A percentile compares a stretch with the other conserved stretches of the same genome.
Evolutionary conservation across 2,797 vertebrate genomes (phyloP).

Genomic region (Hyperoplus lanceolatus): DNA sequence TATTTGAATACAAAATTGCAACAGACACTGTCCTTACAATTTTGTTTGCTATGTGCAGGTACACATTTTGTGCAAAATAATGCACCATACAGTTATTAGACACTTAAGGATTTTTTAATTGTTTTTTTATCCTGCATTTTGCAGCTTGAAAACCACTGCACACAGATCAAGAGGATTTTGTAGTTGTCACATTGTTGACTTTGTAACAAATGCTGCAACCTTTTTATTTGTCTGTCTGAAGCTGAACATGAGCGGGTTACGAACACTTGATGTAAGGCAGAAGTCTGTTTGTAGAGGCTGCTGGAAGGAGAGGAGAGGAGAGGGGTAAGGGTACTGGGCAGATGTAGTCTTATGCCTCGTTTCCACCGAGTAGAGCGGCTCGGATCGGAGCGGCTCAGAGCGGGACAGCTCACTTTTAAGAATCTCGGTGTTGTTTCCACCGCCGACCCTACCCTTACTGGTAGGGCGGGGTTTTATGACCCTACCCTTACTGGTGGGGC

Average conservation of each 20-base stretch:
- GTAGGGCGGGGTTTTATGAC: no score
- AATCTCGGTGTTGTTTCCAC: no score
- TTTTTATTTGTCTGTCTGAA: slow-evolving; percentile 19
- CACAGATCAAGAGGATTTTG: neutral
- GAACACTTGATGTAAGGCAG: slow-evolving; percentile 80
- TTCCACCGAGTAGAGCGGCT: slow-evolving; percentile 22
- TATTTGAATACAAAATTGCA: no score
- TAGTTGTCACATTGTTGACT: neutral
- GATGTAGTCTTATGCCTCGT: slow-evolving; percentile 46
- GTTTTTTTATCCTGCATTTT: no score
- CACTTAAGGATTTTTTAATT: no score
- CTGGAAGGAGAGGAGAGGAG: slow-evolving; percentile 56
- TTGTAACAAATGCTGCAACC: neutral
- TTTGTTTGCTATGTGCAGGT: no score
- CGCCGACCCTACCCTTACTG: no score
- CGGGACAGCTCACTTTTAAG: no score
- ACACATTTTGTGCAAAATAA: no score
- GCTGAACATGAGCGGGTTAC: slow-evolving; percentile 66
- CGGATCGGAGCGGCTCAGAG: slow-evolving; percentile 42
- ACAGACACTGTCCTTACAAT: no score
- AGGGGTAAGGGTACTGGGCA: slow-evolving; percentile 41
- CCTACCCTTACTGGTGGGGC: no score
- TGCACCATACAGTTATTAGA: no score
- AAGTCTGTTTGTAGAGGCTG: slow-evolving; percentile 57
- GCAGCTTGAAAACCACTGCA: neutral